Evolutionary conservation across 2,888 invertebrate species (phyloP).

Genomic region (Byasa hedistus): DNA sequence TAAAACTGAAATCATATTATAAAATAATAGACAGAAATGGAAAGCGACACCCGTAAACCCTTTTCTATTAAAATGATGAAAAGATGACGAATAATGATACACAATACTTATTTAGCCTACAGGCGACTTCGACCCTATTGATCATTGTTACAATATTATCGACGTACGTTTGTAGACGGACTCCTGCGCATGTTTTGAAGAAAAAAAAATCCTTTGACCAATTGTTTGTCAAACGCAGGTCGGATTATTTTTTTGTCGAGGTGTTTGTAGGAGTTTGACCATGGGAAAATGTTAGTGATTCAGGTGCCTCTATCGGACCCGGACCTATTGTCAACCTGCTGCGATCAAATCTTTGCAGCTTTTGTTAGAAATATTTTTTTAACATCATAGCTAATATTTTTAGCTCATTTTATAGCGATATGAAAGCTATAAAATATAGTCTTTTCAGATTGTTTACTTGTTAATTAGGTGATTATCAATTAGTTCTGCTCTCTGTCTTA

Average conservation of each 20-base stretch:
- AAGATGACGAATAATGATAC: conserved; percentile 68
- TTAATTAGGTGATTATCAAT: not conserved
- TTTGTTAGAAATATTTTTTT: conserved; percentile 43
- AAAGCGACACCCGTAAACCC: conserved; percentile 76
- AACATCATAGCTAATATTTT: not conserved
- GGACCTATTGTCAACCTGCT: conserved; percentile 69
- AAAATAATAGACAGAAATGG: conserved; percentile 40
- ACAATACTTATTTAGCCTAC: conserved; percentile 76
- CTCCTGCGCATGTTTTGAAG: conserved; percentile 61
- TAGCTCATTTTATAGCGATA: not conserved
- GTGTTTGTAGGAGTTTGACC: conserved; percentile 77
- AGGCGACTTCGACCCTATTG: conserved; percentile 48
- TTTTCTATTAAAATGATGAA: conserved; percentile 75
- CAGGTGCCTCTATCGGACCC: conserved; percentile 72
- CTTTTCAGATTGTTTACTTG: not conserved
- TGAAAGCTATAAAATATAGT: too few species aligned
- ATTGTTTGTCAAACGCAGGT: conserved; percentile 74
- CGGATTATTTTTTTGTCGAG: conserved; percentile 69
- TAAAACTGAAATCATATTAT: conserved; percentile 1
- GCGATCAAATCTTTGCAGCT: conserved; percentile 59
- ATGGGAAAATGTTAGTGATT: conserved; percentile 77
- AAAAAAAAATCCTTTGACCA: conserved; percentile 72
- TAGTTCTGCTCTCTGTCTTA: not conserved
- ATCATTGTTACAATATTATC: conserved; percentile 69
- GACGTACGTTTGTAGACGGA: conserved; percentile 67